Evolutionary conservation across 1,140 invertebrate genomes (phyloP).

Genomic region (Drosophila lacteicornis): DNA sequence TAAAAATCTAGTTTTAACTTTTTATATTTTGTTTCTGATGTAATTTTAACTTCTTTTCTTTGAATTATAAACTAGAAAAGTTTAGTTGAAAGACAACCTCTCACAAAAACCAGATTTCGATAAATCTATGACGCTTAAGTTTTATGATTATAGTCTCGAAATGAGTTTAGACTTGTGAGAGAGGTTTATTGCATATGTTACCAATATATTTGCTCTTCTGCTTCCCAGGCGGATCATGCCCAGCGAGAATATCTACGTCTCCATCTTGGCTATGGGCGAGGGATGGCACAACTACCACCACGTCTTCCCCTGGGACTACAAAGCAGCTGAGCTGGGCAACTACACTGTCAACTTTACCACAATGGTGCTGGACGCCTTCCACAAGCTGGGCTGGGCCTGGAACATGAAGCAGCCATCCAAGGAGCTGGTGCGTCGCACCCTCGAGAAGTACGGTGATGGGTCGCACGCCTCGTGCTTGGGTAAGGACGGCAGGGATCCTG

Average conservation of each 20-base stretch:
- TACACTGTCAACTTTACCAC: slow-evolving; percentile 84
- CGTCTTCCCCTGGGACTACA: slow-evolving; percentile 93
- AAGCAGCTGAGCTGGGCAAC: slow-evolving; percentile 88
- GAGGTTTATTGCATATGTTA: background rate
- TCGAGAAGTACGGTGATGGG: slow-evolving; percentile 88
- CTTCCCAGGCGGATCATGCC: slow-evolving; percentile 88
- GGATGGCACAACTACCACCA: slow-evolving; percentile 98
- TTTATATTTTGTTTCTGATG: too few species aligned
- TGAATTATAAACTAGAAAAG: background rate
- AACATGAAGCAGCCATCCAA: slow-evolving; percentile 89
- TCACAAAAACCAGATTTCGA: slow-evolving; percentile 4
- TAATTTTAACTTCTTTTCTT: background rate
- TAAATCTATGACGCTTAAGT: background rate
- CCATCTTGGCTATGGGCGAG: slow-evolving; percentile 88
- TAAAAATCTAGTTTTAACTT: background rate
- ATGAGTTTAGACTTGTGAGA: background rate
- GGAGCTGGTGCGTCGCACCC: slow-evolving; percentile 86
- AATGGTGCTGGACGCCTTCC: slow-evolving; percentile 90
- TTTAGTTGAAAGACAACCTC: background rate
- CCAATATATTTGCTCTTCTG: background rate
- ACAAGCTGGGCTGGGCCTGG: slow-evolving; percentile 92
- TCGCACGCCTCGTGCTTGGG: slow-evolving; percentile 79
- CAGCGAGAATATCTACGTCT: slow-evolving; percentile 87
- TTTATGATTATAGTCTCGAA: slow-evolving; percentile 1
- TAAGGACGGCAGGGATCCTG: background rate